Evolutionary conservation across 2,888 invertebrate species (phyloP), one percentile per base, ranked within the genome.

Genomic region (Siphlonurus alternatus): DNA sequence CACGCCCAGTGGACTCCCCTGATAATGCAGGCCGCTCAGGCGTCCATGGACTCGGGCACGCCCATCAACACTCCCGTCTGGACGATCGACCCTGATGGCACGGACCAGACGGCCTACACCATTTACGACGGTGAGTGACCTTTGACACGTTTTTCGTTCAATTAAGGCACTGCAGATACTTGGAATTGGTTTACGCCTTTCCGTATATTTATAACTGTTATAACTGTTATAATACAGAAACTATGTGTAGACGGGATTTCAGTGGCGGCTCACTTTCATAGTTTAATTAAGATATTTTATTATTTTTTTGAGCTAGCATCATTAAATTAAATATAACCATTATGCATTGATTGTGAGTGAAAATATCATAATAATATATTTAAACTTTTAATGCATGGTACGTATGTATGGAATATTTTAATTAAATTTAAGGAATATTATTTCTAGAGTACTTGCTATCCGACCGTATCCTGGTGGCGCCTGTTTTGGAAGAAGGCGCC

Each of bases 31-130:
- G 82, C 83, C 0, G 38, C 38, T 38, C 71, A 81, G 62, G 75
- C 79, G 2, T 79, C 85, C 0, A 80, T 83, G 0, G 68, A 70
- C 1, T 77, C 80, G 1, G 89, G 89, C 15, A 78, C 80, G 1
- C 91, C 89, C 0, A 83, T 90, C 10, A 89, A 89, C 75, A 79
- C 86, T 1, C 93, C 93, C 0, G 79, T 93, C 53, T 93, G 93
- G 93, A 93, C 91, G 91, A 72, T 38, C 5, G 38, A 38, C 38
- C 5, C 15, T 38, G 38, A 5, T 5, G 38, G 38, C 15, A 10
- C 5, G 0, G 86, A 91, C 70, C 70, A 73, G 23, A 78, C 78
- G 19, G 85, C 90, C 0, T 75, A 76, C 53, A 72, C 70, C 20
- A 74, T 78, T 65, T 76, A 77, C 64, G 75, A 77, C 65, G 75